These are phyloP conservation scores for Chelonus formosanus DNA, from an alignment of 2,888 invertebrate species.

Conservation along the genomic window DNA sequence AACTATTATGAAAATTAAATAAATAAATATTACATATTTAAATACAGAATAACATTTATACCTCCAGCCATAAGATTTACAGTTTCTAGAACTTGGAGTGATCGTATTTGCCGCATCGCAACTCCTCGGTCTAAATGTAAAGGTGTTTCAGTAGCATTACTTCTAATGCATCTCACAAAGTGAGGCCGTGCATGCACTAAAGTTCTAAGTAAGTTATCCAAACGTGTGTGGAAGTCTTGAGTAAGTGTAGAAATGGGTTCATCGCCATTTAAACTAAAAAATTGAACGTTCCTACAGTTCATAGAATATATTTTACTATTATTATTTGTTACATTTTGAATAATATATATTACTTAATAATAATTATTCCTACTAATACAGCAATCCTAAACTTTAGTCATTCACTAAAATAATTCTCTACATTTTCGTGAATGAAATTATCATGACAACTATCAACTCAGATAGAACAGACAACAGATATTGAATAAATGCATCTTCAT, in stretches of 20 bases:
- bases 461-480: too few species aligned
- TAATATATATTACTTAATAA: too few species aligned
- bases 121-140: constrained; percentile 84
- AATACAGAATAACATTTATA: constrained; percentile 45
- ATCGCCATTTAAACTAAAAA: constrained; percentile 75
- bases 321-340: too few species aligned
- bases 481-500: too few species aligned
- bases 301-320: too few species aligned
- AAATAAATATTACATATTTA: not conserved
- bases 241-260: constrained; percentile 89
- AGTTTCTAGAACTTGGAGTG: constrained; percentile 88
- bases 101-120: constrained; percentile 88
- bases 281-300: not conserved
- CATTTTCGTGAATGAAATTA: too few species aligned
- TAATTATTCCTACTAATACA: too few species aligned
- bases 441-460: too few species aligned
- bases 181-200: constrained; percentile 93
- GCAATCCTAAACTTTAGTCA: too few species aligned
- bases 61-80: constrained; percentile 94
- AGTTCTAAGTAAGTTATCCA: constrained; percentile 90
- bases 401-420: too few species aligned
- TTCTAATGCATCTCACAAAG: constrained; percentile 91
- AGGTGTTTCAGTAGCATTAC: constrained; percentile 84
- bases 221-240: constrained; percentile 93
- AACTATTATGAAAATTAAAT: too few species aligned